A percentile compares a stretch with the other conserved stretches of the same genome.
phyloP scores from a whole-genome alignment of 2,113 vertebrate genomes.

The Pelvicachromis taeniatus region DNA sequence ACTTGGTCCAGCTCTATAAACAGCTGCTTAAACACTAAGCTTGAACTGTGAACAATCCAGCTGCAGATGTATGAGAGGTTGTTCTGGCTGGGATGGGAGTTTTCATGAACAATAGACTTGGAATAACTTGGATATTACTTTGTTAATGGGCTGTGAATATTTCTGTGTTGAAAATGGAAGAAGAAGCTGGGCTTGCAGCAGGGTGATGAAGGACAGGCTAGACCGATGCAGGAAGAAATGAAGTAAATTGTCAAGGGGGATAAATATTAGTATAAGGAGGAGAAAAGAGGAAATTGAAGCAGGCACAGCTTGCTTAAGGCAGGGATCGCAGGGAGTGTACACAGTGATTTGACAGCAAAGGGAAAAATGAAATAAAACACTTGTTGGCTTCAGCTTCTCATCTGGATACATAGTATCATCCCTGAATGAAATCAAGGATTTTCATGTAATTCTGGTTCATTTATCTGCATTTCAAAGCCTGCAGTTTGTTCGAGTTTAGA shows the following conservation, averaged over 20 bases:
- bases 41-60: neutral
- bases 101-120: neutral
- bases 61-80: neutral
- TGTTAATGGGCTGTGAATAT: neutral
- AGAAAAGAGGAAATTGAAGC: neutral
- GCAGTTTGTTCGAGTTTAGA: neutral
- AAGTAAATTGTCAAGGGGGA: neutral
- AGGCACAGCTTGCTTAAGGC: neutral
- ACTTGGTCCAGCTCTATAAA: neutral
- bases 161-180: neutral
- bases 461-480: neutral
- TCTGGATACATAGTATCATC: neutral
- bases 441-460: neutral
- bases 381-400: neutral
- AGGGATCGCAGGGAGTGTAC: neutral
- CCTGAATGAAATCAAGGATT: neutral
- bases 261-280: neutral
- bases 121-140: neutral
- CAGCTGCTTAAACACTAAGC: neutral
- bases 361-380: neutral
- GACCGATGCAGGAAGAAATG: neutral
- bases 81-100: neutral
- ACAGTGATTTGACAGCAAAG: neutral
- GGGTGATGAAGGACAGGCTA: neutral
- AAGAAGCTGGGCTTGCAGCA: neutral